phyloP scores from a whole-genome alignment of 1,140 invertebrate species.

The Holotrichia oblita region DNA sequence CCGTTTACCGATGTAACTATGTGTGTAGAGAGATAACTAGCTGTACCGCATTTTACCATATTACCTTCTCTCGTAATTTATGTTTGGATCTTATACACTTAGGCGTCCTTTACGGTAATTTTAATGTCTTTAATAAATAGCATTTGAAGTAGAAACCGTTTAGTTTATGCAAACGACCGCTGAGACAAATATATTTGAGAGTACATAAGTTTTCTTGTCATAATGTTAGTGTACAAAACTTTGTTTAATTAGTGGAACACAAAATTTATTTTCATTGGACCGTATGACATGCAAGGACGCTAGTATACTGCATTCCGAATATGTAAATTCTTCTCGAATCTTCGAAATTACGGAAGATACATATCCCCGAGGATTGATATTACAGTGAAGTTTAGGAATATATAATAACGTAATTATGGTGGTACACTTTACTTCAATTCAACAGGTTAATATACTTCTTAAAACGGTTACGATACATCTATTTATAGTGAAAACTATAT shows the following conservation, averaged over 20 bases:
- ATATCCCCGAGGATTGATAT: too few relatives aligned
- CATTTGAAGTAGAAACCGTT: not conserved
- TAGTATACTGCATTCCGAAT: not conserved
- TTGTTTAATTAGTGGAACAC: not conserved
- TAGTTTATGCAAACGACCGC: not conserved
- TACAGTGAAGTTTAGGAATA: too few relatives aligned
- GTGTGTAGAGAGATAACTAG: not conserved
- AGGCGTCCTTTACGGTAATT: not conserved
- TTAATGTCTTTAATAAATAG: not conserved
- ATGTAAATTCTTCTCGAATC: not conserved
- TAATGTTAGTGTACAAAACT: too few relatives aligned
- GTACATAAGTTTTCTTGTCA: not conserved
- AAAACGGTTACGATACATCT: too few relatives aligned
- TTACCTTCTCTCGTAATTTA: constrained; percentile 8
- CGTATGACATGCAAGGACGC: not conserved
- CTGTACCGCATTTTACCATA: not conserved
- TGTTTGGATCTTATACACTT: not conserved
- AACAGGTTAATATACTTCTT: too few relatives aligned
- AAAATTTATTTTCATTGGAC: not conserved
- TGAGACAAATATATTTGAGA: not conserved
- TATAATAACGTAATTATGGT: too few relatives aligned
- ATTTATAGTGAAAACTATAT: too few relatives aligned
- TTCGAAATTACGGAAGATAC: too few relatives aligned
- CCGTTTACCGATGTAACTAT: not conserved
- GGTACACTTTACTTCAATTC: too few relatives aligned